Evolutionary conservation across 2,797 vertebrate species (phyloP), one percentile per base, ranked within the genome.

Genomic region (Epinephelus awoara): DNA sequence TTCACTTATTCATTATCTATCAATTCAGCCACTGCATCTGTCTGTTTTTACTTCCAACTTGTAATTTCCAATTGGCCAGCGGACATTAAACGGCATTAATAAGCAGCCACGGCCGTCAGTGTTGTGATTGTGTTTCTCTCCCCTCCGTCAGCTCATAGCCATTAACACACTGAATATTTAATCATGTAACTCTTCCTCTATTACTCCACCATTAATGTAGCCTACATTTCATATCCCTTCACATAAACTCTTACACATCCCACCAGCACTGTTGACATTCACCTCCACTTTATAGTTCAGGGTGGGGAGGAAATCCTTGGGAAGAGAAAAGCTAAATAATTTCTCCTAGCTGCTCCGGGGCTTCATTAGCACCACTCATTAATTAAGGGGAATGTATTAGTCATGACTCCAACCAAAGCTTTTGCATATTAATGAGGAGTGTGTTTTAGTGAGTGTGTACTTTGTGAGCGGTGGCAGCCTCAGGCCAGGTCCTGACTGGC

Each of bases 371-470:
- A 70, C 75, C 75, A 55, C 84, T 92, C 83, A 85, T 95, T 95
- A 93, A 95, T 95, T 93, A 94, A 90, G 80, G 76, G 70, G 59
- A 92, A 92, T 93, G 79, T 86, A 93, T 94, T 90, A 93, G 92
- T 94, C 93, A 92, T 93, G 91, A 94, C 89, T 93, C 90, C 90
- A 86, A 86, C 85, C 87, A 71, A 87, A 82, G 75, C 72, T 69
- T 64, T 83, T 91, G 87, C 90, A 92, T 94, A 91, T 93, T 90
- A 84, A 95, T 93, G 86, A 91, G 64, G 47, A 51, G 79, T 81
- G 83, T 82, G 83, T 84, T 75, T 66, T 58, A 38, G 80, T 2
- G 44, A 61, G 79, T 62, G 85, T 80, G 83, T 57, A 65, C 59
- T 63, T 75, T 50, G 52, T 34, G 55, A 78, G 74, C 11, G 54